These are phyloP conservation scores for Prunella strophiata DNA, from an alignment of 2,797 vertebrate species.

Conservation along the genomic window DNA sequence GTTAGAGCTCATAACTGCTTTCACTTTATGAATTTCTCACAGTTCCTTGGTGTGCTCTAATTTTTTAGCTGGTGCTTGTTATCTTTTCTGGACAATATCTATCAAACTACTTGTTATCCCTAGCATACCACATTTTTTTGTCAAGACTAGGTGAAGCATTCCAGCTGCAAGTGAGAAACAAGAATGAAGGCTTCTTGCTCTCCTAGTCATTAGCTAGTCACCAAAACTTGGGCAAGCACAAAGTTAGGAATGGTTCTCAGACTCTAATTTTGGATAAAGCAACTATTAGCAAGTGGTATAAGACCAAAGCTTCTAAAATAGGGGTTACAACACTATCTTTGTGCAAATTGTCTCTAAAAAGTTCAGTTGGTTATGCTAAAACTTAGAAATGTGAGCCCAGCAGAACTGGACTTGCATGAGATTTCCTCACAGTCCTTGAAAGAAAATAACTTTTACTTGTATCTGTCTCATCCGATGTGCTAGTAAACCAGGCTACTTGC, in stretches of 20 bases:
- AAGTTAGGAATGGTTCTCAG: not conserved
- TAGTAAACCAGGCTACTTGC: not conserved
- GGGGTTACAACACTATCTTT: not conserved
- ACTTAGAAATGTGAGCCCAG: not conserved
- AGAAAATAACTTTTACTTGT: not conserved
- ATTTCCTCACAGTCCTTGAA: not conserved
- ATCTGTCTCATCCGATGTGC: not conserved
- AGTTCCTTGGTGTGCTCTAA: conserved; percentile 10
- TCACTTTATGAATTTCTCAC: not conserved
- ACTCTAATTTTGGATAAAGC: not conserved
- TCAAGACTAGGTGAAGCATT: not conserved
- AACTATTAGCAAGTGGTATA: not conserved
- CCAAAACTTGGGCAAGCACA: not conserved
- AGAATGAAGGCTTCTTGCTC: not conserved
- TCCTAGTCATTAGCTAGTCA: not conserved
- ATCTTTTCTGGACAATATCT: not conserved
- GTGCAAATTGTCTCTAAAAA: not conserved
- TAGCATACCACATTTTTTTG: not conserved
- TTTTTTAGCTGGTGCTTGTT: conserved; percentile 18
- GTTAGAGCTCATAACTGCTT: not conserved
- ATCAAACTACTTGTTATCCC: not conserved
- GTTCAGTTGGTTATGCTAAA: not conserved
- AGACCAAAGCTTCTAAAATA: not conserved
- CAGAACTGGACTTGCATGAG: not conserved
- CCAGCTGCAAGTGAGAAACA: not conserved